Evolutionary conservation across 2,797 vertebrate species (phyloP).

Genomic region (Valencia hispanica): DNA sequence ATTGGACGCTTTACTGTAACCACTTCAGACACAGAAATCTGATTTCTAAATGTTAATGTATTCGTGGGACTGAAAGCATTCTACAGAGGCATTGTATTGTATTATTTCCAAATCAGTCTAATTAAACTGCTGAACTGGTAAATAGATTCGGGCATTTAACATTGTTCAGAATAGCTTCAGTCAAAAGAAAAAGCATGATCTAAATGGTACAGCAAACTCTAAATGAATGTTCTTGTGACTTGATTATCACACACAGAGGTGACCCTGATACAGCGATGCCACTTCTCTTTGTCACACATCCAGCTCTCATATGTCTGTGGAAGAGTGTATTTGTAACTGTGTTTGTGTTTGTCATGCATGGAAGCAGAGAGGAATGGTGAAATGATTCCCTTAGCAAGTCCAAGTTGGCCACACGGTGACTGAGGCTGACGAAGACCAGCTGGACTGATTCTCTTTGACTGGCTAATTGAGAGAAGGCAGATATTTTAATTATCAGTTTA

Average conservation of each 20-base stretch:
- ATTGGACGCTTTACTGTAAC: not conserved
- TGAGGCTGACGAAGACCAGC: slow-evolving; percentile 54
- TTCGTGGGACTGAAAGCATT: not conserved
- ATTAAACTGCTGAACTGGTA: not conserved
- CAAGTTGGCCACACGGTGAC: slow-evolving; percentile 37
- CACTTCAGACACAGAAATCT: not conserved
- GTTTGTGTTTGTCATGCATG: slow-evolving; percentile 46
- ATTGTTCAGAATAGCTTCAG: not conserved
- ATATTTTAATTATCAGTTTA: slow-evolving; percentile 47
- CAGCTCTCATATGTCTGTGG: slow-evolving; percentile 11
- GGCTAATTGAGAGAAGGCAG: slow-evolving; percentile 51
- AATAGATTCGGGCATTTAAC: not conserved
- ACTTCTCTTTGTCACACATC: slow-evolving; percentile 38
- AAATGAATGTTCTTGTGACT: not conserved
- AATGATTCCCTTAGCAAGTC: slow-evolving; percentile 54
- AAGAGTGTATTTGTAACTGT: slow-evolving; percentile 17
- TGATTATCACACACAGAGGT: not conserved
- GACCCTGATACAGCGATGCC: slow-evolving; percentile 3
- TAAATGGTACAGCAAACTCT: not conserved
- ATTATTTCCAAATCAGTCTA: not conserved
- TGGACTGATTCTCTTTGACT: slow-evolving; percentile 47
- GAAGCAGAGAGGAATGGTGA: slow-evolving; percentile 31
- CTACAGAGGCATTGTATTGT: not conserved
- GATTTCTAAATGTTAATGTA: not conserved
- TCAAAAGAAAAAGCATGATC: not conserved